Percentiles rank a stretch among this genome's conserved stretches.
Evolutionary conservation across 2,113 vertebrate genomes (phyloP).

Genomic region (Gobiocypris rarus): DNA sequence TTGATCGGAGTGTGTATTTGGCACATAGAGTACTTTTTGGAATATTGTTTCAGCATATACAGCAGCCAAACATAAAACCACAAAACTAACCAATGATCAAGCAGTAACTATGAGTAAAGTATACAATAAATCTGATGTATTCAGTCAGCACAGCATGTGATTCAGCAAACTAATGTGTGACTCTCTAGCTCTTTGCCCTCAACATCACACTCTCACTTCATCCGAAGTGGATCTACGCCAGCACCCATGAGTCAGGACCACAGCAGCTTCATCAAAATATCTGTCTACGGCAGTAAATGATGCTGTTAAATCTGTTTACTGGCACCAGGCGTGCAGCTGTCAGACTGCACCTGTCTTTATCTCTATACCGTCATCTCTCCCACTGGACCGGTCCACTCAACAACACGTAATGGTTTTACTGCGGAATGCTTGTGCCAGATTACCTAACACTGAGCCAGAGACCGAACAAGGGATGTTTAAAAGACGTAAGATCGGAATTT

Average conservation of each 20-base stretch:
- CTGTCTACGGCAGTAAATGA: not conserved
- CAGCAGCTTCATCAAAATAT: not conserved
- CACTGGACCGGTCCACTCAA: slow-evolving; percentile 10
- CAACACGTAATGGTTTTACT: slow-evolving; percentile 8
- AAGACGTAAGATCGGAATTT: not conserved
- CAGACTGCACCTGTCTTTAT: slow-evolving; percentile 10
- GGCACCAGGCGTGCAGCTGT: not conserved
- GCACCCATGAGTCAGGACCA: not conserved
- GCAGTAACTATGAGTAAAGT: not conserved
- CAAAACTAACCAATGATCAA: not conserved
- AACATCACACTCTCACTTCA: slow-evolving; percentile 38
- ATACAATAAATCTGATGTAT: slow-evolving; percentile 2
- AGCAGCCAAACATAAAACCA: slow-evolving; percentile 6
- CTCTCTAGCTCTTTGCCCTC: not conserved
- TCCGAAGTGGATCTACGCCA: not conserved
- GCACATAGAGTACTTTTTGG: slow-evolving; percentile 7
- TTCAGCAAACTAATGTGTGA: not conserved
- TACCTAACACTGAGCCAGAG: slow-evolving; percentile 14
- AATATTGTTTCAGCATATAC: not conserved
- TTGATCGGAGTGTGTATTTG: not conserved
- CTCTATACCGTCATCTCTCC: not conserved
- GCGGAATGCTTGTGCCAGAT: not conserved
- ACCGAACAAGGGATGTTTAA: not conserved
- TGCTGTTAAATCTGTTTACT: slow-evolving; percentile 12
- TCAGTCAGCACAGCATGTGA: not conserved